These are phyloP conservation scores for Chitala chitala DNA, from an alignment of 2,113 vertebrate genomes.

Conservation along the genomic window DNA sequence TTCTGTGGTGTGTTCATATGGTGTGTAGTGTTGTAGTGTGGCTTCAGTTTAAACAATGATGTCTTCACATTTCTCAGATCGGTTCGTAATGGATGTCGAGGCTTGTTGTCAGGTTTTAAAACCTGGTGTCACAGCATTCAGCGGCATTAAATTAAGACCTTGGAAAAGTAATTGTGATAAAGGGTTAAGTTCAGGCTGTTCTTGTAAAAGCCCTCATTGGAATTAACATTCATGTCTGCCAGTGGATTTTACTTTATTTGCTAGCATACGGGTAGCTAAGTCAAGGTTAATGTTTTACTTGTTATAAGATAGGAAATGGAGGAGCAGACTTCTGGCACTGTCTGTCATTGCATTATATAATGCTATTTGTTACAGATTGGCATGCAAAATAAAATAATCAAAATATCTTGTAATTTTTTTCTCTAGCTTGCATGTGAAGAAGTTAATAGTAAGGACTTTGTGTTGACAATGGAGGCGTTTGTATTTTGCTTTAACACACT, in stretches of 20 bases:
- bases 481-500: too few species aligned
- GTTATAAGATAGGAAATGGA: conserved; percentile 28
- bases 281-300: conserved; percentile 35
- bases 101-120: conserved; percentile 22
- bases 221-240: conserved; percentile 14
- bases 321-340: background rate
- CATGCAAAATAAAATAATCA: too few species aligned
- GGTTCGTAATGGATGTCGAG: background rate
- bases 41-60: too few species aligned
- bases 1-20: too few species aligned
- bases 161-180: background rate
- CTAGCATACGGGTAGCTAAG: conserved; percentile 22
- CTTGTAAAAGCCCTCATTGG: background rate
- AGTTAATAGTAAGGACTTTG: too few species aligned
- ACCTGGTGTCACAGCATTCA: conserved; percentile 11
- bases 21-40: too few species aligned
- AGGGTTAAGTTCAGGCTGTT: conserved; percentile 15
- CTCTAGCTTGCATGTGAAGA: too few species aligned
- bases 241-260: conserved; percentile 18
- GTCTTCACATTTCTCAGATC: too few species aligned
- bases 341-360: too few species aligned
- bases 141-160: background rate
- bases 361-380: too few species aligned
- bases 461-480: too few species aligned
- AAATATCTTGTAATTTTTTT: too few species aligned